phyloP scores from a whole-genome alignment of 2,113 vertebrate genomes.

The Apteryx owenii region DNA sequence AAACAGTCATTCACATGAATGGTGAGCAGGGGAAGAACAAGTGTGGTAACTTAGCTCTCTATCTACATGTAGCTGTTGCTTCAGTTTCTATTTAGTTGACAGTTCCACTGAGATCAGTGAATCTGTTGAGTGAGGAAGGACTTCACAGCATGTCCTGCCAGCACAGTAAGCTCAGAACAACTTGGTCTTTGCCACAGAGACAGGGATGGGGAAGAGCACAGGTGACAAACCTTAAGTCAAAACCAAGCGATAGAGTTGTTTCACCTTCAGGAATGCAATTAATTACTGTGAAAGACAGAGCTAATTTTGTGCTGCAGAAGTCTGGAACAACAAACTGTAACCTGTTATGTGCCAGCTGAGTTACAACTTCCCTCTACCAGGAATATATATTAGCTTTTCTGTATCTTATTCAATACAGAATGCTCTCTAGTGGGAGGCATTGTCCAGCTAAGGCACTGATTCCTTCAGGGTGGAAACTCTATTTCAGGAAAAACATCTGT shows the following conservation, averaged over 20 bases:
- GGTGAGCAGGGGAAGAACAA: not conserved
- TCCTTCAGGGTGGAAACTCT: not conserved
- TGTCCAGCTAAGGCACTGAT: not conserved
- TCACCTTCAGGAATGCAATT: not conserved
- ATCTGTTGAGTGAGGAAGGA: not conserved
- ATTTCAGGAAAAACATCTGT: not conserved
- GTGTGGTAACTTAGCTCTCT: not conserved
- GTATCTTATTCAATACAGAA: not conserved
- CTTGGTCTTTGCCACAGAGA: not conserved
- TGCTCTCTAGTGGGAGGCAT: not conserved
- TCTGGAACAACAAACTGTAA: not conserved
- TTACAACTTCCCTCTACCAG: not conserved
- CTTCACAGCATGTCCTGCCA: not conserved
- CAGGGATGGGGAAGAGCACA: not conserved
- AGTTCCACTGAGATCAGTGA: not conserved
- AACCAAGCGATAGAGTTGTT: not conserved
- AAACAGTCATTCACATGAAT: constrained; percentile 9
- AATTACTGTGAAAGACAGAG: not conserved
- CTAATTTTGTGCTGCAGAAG: constrained; percentile 5
- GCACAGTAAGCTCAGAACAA: not conserved
- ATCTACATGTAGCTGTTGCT: not conserved
- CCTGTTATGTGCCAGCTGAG: not conserved
- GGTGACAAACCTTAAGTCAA: not conserved
- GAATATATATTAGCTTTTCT: not conserved
- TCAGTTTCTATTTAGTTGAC: not conserved